Evolutionary conservation across 2,888 invertebrate genomes (phyloP), one percentile per base, ranked within the genome.

Genomic region (Drosophila recens): DNA sequence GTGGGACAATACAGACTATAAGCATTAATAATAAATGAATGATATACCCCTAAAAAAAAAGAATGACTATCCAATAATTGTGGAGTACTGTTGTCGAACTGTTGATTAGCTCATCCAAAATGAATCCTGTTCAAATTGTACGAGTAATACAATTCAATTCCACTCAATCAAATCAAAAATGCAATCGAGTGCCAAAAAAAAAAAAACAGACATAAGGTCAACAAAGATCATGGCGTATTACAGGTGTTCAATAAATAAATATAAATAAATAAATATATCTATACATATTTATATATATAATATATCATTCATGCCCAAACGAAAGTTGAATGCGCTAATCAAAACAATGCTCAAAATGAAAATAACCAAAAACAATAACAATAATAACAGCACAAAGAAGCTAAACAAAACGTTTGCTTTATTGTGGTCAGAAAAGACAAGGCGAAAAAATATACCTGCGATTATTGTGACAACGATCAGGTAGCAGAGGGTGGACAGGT

Each of bases 311-410:
- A 64, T 49, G 66, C 52, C 59, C 52, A 52, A 63, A 63, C 40
- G 53, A 34, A 34, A 67, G 81, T 80, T 80, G 81, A 80, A 84
- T 84, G 78, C 66, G 69, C 77, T 51, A 75, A 75, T 75, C 75
- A 75, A 77, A 71, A 75, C 77, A 75, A 72, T 56, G 30, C 6
- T 33, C 40, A 36, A 15, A 36, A 40, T 15, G 27, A 36, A 20
- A 56, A 53, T 20, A 58, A 49, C 4, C 45, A 27, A 27, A 27
- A 27, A 27, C 6, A 27, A 56, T 8, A 45, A 48, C 17, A 62
- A 72, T 43, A 49, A 65, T 15, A 48, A 23, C 64, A 23, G 33
- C 43, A 57, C 38, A 66, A 59, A 46, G 27, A 40, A 42, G 65
- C 43, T 65, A 48, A 54, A 51, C 65, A 53, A 64, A 68, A 59